Evolutionary conservation across 2,888 invertebrate genomes (phyloP).

Genomic region (Dryobota labecula): DNA sequence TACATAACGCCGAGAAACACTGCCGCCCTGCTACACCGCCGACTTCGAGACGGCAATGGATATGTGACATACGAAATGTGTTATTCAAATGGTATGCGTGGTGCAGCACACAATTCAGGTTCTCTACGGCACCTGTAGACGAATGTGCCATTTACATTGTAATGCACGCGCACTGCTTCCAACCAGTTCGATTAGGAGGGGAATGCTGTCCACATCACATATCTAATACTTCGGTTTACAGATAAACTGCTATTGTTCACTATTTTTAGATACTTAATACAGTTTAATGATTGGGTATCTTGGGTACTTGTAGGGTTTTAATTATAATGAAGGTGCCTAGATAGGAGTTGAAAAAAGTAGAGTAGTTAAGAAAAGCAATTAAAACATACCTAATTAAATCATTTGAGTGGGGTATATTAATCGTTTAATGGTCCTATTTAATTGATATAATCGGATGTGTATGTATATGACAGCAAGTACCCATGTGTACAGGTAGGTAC

Average conservation of each 20-base stretch:
- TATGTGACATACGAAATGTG: constrained; percentile 71
- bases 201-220: constrained; percentile 83
- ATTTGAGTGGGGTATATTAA: constrained; percentile 20
- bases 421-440: constrained; percentile 30
- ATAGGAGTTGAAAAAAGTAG: neutral
- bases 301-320: neutral
- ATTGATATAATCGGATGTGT: constrained; percentile 35
- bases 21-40: constrained; percentile 36
- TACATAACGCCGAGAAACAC: constrained; percentile 65
- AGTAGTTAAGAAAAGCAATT: constrained; percentile 17
- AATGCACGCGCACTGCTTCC: constrained; percentile 84
- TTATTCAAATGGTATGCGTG: constrained; percentile 72
- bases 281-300: neutral
- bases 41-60: constrained; percentile 74
- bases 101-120: constrained; percentile 80
- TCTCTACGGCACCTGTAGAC: constrained; percentile 86
- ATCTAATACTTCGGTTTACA: constrained; percentile 60
- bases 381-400: constrained; percentile 18
- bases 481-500: constrained; percentile 65
- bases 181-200: constrained; percentile 87
- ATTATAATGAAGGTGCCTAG: neutral
- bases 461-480: constrained; percentile 49
- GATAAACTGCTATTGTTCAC: constrained; percentile 66
- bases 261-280: constrained; percentile 36
- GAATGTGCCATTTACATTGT: constrained; percentile 89